Base-by-base conservation (phyloP, 2,888 invertebrate species). In the Hypomecis atomaria region DNA sequence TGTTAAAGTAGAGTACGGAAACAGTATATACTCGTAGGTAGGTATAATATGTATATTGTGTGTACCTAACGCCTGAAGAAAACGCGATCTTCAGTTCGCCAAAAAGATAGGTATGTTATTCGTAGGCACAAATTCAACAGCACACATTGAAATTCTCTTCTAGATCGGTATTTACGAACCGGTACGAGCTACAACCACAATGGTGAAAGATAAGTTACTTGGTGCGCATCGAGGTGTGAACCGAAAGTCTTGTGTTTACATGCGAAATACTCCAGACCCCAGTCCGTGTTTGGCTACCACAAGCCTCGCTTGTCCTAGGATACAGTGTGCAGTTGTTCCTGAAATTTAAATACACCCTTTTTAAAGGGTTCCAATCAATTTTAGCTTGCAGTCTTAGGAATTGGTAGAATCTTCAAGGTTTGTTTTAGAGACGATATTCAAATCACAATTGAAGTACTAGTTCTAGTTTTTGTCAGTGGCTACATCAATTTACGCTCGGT, bases 201-300 rank as follows among this genome's bases (percentile, higher is more conserved):
- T 92, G 92, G 92, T 92, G 92, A 92, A 92, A 92, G 92, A 92
- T 88, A 91, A 88, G 87, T 91, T 88, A 86, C 91, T 88, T 92
- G 91, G 87, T 89, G 92, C 86, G 92, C 90, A 92, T 90, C 92
- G 91, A 90, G 82, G 84, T 88, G 90, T 91, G 89, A 92, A 91
- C 92, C 91, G 92, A 92, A 92, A 92, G 92, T 90, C 87, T 65
- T 65, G 60, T 88, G 92, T 91, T 89, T 89, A 90, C 89, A 89
- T 88, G 91, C 91, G 87, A 89, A 92, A 88, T 86, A 84, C 83
- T 81, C 71, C 70, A 80, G 79, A 88, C 84, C 86, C 86, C 92
- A 92, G 92, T 92, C 76, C 72, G 87, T 78, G 86, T 84, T 86
- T 75, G 86, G 79, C 87, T 79, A 79, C 84, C 86, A 84, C 78